phyloP scores from a whole-genome alignment of 1,140 invertebrate genomes.

The Lanistes nyassanus region DNA sequence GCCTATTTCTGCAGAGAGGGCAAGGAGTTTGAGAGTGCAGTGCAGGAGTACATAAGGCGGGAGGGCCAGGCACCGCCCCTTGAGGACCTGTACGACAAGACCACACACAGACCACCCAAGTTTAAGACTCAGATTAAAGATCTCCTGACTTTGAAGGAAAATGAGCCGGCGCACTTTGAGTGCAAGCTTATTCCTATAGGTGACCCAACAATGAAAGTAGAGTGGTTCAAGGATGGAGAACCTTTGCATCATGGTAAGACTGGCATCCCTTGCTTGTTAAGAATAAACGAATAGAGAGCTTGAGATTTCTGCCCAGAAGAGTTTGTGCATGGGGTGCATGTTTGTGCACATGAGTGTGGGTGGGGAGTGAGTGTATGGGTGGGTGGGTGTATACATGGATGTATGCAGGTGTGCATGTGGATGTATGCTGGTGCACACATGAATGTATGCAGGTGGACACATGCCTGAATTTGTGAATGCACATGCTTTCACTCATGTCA shows the following conservation, averaged over 20 bases:
- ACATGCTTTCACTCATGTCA: background rate
- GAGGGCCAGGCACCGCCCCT: conserved; percentile 54
- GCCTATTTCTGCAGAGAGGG: conserved; percentile 26
- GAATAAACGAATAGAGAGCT: too few species aligned
- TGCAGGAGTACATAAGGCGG: conserved; percentile 54
- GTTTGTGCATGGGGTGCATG: too few species aligned
- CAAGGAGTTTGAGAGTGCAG: conserved; percentile 51
- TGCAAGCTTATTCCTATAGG: conserved; percentile 97
- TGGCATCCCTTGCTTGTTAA: background rate
- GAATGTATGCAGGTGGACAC: background rate
- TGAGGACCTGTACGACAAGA: conserved; percentile 62
- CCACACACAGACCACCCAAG: conserved; percentile 75
- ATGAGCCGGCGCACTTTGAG: conserved; percentile 94
- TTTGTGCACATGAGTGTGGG: too few species aligned
- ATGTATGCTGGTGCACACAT: background rate
- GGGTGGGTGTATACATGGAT: too few species aligned
- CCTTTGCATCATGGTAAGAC: conserved; percentile 87
- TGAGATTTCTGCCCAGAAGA: too few species aligned
- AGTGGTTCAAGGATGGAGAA: conserved; percentile 98
- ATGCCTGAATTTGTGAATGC: background rate
- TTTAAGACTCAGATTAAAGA: conserved; percentile 94
- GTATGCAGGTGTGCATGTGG: background rate
- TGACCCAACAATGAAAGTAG: conserved; percentile 95
- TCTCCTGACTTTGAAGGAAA: conserved; percentile 87
- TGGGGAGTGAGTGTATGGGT: too few species aligned